phyloP scores from a whole-genome alignment of 2,888 invertebrate genomes.

The Notodromas monacha region DNA sequence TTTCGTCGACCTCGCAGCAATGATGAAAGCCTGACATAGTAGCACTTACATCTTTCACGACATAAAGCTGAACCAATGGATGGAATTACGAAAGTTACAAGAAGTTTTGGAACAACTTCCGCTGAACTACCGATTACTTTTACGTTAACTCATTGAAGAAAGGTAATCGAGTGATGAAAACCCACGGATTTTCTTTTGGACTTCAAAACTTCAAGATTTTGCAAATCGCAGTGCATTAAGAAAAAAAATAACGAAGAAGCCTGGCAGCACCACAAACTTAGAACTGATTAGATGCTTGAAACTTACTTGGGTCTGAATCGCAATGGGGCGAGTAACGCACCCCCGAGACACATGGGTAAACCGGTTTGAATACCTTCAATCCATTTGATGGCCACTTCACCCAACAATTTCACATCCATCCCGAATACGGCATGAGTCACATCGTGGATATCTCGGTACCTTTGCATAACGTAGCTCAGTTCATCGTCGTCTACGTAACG shows the following conservation, averaged over 20 bases:
- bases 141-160: too few relatives aligned
- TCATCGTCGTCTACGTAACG: slow-evolving; percentile 64
- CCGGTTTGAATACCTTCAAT: slow-evolving; percentile 79
- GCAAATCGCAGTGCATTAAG: not conserved
- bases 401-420: slow-evolving; percentile 77
- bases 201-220: not conserved
- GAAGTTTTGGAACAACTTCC: too few relatives aligned
- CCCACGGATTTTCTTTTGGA: too few relatives aligned
- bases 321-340: slow-evolving; percentile 64
- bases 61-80: too few relatives aligned
- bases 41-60: too few relatives aligned
- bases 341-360: slow-evolving; percentile 79
- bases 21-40: too few relatives aligned
- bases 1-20: too few relatives aligned
- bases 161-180: too few relatives aligned
- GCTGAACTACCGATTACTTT: too few relatives aligned
- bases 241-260: slow-evolving; percentile 5
- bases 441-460: slow-evolving; percentile 90
- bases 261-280: not conserved
- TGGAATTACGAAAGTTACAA: too few relatives aligned
- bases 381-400: slow-evolving; percentile 85
- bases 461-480: slow-evolving; percentile 76
- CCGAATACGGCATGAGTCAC: slow-evolving; percentile 58
- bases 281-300: not conserved
- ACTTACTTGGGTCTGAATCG: slow-evolving; percentile 44